Percentiles rank a stretch among this genome's conserved stretches.
Conservation (phyloP, 2,113 vertebrate species). For the Eulemur macaco region DNA sequence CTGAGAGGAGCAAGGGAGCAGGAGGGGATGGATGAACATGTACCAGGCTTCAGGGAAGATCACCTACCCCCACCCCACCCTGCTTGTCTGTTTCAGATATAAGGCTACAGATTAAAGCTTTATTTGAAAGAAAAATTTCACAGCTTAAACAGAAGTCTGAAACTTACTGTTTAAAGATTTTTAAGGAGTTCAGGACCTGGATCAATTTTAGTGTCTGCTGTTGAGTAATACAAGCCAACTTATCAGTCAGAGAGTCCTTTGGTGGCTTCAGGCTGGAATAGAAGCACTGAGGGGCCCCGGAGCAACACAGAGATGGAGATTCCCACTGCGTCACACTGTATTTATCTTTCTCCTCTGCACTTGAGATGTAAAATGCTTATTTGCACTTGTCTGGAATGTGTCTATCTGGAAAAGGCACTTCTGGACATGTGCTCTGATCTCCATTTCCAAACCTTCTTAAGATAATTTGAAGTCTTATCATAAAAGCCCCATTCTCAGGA, state of each 20-base stretch:
- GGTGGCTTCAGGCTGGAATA: not conserved
- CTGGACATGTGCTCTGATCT: not conserved
- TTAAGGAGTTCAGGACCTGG: not conserved
- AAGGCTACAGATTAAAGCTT: not conserved
- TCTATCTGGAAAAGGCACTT: not conserved
- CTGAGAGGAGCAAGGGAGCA: not conserved
- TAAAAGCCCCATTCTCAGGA: not conserved
- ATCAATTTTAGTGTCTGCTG: not conserved
- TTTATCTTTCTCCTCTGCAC: not conserved
- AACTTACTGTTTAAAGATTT: not conserved
- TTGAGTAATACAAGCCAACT: not conserved
- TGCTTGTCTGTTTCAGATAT: not conserved
- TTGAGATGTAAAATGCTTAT: not conserved
- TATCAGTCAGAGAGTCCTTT: not conserved
- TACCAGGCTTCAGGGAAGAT: not conserved
- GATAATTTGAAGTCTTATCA: not conserved
- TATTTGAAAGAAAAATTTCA: not conserved
- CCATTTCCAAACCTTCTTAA: not conserved
- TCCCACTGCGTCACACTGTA: not conserved
- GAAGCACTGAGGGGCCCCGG: not conserved
- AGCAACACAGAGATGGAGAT: not conserved
- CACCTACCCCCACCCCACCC: too few relatives aligned
- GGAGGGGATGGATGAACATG: not conserved
- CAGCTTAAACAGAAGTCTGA: not conserved
- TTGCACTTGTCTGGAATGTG: not conserved